Evolutionary conservation across 2,113 vertebrate genomes (phyloP).

Genomic region (Calidris pygmaea): DNA sequence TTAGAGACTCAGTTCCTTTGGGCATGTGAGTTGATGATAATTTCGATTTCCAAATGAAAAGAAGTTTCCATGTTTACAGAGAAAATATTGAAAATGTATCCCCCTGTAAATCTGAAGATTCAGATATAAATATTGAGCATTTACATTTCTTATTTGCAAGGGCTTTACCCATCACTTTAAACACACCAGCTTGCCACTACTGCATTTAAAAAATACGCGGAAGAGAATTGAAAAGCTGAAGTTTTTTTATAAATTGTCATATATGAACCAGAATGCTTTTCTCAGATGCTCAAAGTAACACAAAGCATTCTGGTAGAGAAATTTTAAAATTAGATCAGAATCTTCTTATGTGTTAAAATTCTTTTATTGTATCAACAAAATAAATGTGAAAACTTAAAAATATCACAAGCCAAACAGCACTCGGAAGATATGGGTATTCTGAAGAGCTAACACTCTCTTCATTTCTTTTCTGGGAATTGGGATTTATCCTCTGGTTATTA

Average conservation of each 20-base stretch:
- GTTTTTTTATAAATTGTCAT: neutral
- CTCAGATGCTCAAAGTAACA: neutral
- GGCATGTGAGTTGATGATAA: neutral
- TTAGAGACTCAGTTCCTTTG: neutral
- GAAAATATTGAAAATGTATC: neutral
- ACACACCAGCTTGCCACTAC: neutral
- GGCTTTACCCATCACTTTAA: neutral
- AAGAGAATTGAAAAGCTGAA: neutral
- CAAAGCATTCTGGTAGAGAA: neutral
- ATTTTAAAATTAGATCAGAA: neutral
- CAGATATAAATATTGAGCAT: no score
- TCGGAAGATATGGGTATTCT: neutral
- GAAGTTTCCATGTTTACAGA: neutral
- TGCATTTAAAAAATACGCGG: neutral
- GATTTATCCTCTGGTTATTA: neutral
- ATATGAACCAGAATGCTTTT: neutral
- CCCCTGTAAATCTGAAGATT: neutral
- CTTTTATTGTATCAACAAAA: neutral
- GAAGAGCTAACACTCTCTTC: neutral
- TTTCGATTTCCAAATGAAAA: neutral
- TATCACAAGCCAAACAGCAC: neutral
- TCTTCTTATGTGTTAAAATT: neutral
- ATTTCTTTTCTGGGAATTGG: neutral
- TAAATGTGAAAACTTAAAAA: neutral
- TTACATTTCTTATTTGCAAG: no score